Evolutionary conservation across 2,113 vertebrate species (phyloP).

Genomic region (Aegithalos caudatus): DNA sequence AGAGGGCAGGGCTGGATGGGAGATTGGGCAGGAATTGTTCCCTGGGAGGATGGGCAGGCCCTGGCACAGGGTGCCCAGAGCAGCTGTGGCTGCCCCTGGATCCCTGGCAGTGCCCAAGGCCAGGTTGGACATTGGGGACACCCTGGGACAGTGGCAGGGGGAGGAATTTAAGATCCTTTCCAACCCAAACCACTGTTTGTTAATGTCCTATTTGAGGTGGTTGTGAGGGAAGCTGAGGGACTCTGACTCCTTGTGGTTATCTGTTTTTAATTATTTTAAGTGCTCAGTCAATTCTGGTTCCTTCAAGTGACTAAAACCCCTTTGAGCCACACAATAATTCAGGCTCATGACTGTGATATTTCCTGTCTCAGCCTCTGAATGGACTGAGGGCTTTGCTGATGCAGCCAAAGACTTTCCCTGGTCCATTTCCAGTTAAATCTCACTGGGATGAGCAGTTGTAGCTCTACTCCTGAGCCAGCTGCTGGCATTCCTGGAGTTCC

Average conservation of each 20-base stretch:
- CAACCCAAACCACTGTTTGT: background rate
- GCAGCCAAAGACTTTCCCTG: background rate
- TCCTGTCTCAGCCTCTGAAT: background rate
- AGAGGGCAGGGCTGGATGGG: background rate
- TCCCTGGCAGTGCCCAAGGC: background rate
- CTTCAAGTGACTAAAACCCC: background rate
- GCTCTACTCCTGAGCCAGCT: background rate
- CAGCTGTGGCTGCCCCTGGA: background rate
- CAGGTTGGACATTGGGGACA: background rate
- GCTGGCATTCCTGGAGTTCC: background rate
- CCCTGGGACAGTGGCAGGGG: background rate
- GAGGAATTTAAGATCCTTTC: background rate
- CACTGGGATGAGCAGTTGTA: background rate
- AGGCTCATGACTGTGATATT: background rate
- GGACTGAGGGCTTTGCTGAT: background rate
- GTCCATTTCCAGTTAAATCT: background rate
- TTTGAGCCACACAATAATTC: fast-evolving
- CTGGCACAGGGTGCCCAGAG: background rate
- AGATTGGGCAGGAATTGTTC: background rate
- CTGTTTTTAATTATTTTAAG: background rate
- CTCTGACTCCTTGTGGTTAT: fast-evolving
- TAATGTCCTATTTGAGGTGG: background rate
- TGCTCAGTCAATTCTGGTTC: background rate
- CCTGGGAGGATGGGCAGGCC: background rate
- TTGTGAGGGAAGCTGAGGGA: background rate